phyloP scores from a whole-genome alignment of 2,888 invertebrate genomes.

The Pheosia tremula region DNA sequence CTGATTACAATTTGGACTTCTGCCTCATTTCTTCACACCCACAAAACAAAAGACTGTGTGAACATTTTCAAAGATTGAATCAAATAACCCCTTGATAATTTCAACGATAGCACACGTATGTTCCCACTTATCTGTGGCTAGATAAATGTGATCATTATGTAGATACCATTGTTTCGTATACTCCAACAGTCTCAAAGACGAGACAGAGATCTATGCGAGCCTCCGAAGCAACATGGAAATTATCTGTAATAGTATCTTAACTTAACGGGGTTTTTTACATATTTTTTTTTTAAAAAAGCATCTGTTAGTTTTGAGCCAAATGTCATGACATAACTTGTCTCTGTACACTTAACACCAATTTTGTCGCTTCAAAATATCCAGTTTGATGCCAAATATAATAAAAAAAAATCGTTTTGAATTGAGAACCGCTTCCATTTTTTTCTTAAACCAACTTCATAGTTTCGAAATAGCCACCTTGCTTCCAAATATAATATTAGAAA shows the following conservation, averaged over 20 bases:
- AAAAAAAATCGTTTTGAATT: no score
- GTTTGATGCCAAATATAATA: no score
- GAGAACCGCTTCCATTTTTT: no score
- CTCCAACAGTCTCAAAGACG: slow-evolving; percentile 25
- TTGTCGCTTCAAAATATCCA: no score
- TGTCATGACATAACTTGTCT: background rate
- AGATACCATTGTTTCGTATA: slow-evolving; percentile 36
- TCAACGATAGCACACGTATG: slow-evolving; percentile 32
- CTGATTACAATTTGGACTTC: background rate
- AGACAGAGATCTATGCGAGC: slow-evolving; percentile 9
- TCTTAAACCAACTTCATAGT: no score
- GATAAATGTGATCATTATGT: slow-evolving; percentile 40
- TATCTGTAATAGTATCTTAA: slow-evolving; percentile 7
- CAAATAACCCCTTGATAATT: slow-evolving; percentile 32
- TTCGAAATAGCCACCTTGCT: no score
- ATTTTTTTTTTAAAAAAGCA: background rate
- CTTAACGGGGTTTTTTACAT: background rate
- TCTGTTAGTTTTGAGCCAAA: background rate
- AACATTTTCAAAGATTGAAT: slow-evolving; percentile 34
- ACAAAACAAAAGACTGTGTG: slow-evolving; percentile 29
- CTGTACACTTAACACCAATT: no score
- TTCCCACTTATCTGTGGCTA: slow-evolving; percentile 20
- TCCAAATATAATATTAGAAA: no score
- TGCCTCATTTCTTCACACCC: background rate
- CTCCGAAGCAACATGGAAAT: slow-evolving; percentile 12